Evolutionary conservation across 2,888 invertebrate species (phyloP).

Genomic region (Hanleya hanleyi): DNA sequence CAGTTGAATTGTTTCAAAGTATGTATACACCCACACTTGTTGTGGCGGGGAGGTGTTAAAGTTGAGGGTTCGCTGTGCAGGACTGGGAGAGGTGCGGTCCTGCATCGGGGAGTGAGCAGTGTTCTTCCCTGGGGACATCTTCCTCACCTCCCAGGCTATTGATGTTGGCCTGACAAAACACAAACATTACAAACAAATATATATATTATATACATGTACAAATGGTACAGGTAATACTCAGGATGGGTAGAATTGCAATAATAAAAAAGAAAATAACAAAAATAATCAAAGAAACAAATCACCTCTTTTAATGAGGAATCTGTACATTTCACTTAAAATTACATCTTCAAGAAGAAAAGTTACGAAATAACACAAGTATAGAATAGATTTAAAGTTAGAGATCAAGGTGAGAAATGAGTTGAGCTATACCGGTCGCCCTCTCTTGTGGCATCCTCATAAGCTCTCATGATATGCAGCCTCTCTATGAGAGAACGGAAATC

Average conservation of each 20-base stretch:
- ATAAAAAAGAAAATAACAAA: too few relatives aligned
- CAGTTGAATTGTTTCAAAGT: too few relatives aligned
- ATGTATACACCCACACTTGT: not conserved
- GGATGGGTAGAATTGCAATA: too few relatives aligned
- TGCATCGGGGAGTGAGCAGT: conserved; percentile 30
- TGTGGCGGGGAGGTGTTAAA: conserved; percentile 41
- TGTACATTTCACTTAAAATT: too few relatives aligned
- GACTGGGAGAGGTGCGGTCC: conserved; percentile 54
- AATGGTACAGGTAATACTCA: too few relatives aligned
- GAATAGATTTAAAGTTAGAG: too few relatives aligned
- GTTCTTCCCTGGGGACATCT: conserved; percentile 78
- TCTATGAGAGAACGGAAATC: conserved; percentile 96
- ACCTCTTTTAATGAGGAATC: too few relatives aligned
- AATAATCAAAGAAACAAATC: too few relatives aligned
- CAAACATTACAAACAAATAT: too few relatives aligned
- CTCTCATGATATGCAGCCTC: conserved; percentile 94
- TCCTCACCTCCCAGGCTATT: conserved; percentile 96
- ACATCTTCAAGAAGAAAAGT: not conserved
- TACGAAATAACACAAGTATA: too few relatives aligned
- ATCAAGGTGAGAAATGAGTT: too few relatives aligned
- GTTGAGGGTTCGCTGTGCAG: conserved; percentile 57
- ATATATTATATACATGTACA: too few relatives aligned
- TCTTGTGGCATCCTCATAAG: conserved; percentile 88
- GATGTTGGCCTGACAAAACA: conserved; percentile 81
- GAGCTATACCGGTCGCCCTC: conserved; percentile 76